Conservation (phyloP, 64 coral and sea anemone genomes). For the Actinia equina region DNA sequence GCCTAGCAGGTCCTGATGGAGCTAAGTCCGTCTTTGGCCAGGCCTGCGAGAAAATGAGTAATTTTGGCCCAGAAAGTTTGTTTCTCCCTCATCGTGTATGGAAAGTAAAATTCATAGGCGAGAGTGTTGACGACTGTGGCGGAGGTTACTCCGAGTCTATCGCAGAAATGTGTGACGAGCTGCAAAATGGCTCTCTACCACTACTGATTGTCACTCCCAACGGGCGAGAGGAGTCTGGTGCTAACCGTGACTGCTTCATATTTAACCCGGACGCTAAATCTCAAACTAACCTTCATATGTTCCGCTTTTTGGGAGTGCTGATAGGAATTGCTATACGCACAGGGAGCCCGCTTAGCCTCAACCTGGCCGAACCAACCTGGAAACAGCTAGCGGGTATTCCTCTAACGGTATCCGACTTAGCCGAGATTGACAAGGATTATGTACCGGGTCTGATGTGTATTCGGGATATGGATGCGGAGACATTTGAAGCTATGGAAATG, state of each 20-base stretch:
- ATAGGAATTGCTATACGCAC: constrained; percentile 95
- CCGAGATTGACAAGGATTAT: constrained; percentile 99
- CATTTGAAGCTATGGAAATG: constrained; percentile 99
- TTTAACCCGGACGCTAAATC: constrained; percentile 75
- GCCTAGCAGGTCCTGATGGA: constrained; percentile 83
- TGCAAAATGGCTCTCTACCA: constrained; percentile 97
- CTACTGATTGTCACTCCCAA: constrained; percentile 92
- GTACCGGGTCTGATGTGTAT: constrained; percentile 97
- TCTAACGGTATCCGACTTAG: constrained; percentile 80
- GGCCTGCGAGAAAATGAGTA: constrained; percentile 86
- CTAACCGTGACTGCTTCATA: constrained; percentile 97
- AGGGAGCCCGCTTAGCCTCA: constrained; percentile 92
- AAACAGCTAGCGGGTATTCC: constrained; percentile 95
- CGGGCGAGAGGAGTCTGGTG: constrained; percentile 95
- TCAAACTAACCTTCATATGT: constrained; percentile 78
- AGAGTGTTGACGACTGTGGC: constrained; percentile 98
- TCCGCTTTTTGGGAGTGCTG: constrained; percentile 84
- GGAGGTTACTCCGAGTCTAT: constrained; percentile 97
- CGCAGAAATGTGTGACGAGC: constrained; percentile 98
- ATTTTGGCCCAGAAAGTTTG: constrained; percentile 75
- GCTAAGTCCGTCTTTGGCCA: constrained; percentile 96
- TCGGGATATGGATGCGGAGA: constrained; percentile 82
- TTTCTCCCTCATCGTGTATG: constrained; percentile 90
- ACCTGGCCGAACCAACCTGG: constrained; percentile 93
- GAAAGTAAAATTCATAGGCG: constrained; percentile 97